phyloP scores from a whole-genome alignment of 2,888 invertebrate species.

The Ceramica pisi region DNA sequence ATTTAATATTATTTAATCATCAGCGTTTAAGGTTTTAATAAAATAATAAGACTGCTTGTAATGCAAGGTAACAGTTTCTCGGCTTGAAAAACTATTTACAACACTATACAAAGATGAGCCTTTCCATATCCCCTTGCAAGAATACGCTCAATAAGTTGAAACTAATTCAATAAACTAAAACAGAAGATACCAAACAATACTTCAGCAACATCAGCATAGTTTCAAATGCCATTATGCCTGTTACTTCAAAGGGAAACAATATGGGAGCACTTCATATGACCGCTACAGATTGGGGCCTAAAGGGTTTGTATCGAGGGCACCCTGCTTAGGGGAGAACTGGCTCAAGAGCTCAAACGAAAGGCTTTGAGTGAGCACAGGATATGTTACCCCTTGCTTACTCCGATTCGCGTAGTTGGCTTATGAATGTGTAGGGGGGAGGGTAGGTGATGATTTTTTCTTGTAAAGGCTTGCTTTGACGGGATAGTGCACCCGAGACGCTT shows the following conservation, averaged over 20 bases:
- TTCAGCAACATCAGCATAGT: conserved; percentile 28
- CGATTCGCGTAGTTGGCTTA: conserved; percentile 33
- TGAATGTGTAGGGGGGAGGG: conserved; percentile 2
- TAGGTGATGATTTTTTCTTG: neutral
- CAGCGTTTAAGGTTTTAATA: too few species aligned
- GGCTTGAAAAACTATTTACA: neutral
- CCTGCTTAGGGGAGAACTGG: conserved; percentile 53
- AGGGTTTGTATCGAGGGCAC: conserved; percentile 58
- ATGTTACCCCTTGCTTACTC: conserved; percentile 47
- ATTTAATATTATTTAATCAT: too few species aligned
- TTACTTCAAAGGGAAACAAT: conserved; percentile 53
- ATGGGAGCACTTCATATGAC: conserved; percentile 49
- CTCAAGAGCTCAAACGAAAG: conserved; percentile 59
- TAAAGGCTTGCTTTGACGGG: neutral
- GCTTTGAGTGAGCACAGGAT: conserved; percentile 65
- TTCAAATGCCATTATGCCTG: conserved; percentile 19
- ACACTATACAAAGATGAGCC: neutral
- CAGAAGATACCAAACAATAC: conserved; percentile 12
- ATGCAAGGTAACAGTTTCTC: too few species aligned
- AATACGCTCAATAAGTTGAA: conserved; percentile 12
- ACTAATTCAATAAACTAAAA: conserved; percentile 32
- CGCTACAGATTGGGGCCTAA: conserved; percentile 49
- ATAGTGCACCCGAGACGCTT: neutral
- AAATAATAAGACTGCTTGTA: too few species aligned
- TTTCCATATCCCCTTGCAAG: neutral